Base-by-base conservation (phyloP, 2,888 invertebrate genomes). In the Cephus rjabovi region DNA sequence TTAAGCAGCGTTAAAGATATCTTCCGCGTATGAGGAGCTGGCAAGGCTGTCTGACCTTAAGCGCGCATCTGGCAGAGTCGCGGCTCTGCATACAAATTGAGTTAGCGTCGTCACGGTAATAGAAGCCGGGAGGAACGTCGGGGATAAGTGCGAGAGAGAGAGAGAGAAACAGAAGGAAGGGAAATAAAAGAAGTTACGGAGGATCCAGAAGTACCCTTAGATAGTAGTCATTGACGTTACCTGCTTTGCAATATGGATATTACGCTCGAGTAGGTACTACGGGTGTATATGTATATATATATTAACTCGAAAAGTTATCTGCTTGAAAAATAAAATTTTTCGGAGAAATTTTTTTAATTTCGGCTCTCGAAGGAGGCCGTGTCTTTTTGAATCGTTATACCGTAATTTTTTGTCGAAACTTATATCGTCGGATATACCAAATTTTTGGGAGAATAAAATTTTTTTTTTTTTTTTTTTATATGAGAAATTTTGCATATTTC, bases 1-100 rank as follows among this genome's bases (percentile, higher is more conserved):
- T 86, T 85, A 84, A 84, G 83, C 83, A 81, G 79, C 80, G 83
- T 83, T 84, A 82, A 85, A 86, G 84, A 84, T 86, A 86, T 86
- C 85, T 84, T 81, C 79, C 81, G 11, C 70, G 76, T 76, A 73
- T 74, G 80, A 71, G 71, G 83, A 83, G 80, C 83, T 84, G 85
- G 84, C 85, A 85, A 85, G 82, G 83, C 84, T 83, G 84, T 83
- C 85, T 86, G 88, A 89, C 88, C 89, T 87, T 87, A 89, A 87
- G 85, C 86, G 87, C 85, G 86, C 88, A 89, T 89, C 89, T 88
- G 88, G 87, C 85, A 81, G 85, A 85, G 85, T 87, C 85, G 88
- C 87, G 85, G 86, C 87, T 86, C 85, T 87, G 89, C 89, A 90
- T 90, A 90, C 90, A 89, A 90, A 90, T 89, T 89, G 86, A 89